Conservation (phyloP, 2,113 vertebrate genomes). For the Muntiacus muntjak region DNA sequence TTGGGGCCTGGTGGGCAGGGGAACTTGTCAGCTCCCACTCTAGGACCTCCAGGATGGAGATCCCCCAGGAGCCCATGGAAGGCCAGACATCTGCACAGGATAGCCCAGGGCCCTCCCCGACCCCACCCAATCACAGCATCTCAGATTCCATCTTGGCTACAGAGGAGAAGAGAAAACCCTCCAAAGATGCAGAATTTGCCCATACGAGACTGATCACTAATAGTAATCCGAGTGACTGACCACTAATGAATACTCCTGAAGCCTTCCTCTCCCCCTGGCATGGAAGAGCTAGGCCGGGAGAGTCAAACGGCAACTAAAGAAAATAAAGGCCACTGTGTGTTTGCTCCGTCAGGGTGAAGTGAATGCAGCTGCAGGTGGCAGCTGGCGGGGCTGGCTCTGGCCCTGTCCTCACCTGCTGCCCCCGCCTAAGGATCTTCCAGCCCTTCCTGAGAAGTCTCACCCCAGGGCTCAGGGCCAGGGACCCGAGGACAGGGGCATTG, state of each 20-base stretch:
- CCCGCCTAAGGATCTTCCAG: neutral
- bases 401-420: neutral
- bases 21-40: neutral
- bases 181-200: neutral
- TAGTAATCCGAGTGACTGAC: neutral
- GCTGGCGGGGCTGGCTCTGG: rapidly evolving
- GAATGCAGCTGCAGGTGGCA: neutral
- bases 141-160: neutral
- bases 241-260: neutral
- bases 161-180: neutral
- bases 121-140: too few species aligned
- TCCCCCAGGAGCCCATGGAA: neutral
- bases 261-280: neutral
- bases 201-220: neutral
- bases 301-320: neutral
- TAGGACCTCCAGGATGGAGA: neutral
- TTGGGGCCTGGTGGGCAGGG: too few species aligned
- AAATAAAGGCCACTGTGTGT: neutral
- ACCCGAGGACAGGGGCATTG: rapidly evolving
- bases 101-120: neutral
- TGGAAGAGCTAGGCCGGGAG: neutral
- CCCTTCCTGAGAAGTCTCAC: neutral
- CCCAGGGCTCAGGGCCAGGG: neutral
- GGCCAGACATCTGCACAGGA: neutral
- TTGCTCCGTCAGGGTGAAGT: neutral